A percentile compares a stretch with the other conserved stretches of the same genome.
Conservation (phyloP, 2,888 invertebrate species). For the Ochropleura plecta region DNA sequence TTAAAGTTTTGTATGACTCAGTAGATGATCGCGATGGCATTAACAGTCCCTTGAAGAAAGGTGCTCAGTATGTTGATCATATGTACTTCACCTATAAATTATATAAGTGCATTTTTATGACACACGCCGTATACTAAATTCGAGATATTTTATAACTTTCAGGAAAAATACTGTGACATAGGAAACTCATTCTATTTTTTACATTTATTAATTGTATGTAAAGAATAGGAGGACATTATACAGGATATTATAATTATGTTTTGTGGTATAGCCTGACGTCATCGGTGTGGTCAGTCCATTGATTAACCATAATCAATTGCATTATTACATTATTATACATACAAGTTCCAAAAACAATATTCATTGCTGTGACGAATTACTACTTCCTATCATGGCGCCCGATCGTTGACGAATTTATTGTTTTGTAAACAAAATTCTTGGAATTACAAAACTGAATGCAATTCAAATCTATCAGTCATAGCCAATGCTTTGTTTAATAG, state of each 20-base stretch:
- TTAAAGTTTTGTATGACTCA: background rate
- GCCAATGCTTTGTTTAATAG: conserved; percentile 25
- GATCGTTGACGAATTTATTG: conserved; percentile 13
- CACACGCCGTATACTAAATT: background rate
- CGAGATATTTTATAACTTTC: background rate
- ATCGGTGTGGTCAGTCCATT: conserved; percentile 13
- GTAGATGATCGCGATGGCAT: background rate
- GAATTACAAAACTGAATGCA: conserved; percentile 15
- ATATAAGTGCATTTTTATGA: background rate
- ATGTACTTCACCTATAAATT: background rate
- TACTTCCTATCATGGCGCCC: background rate
- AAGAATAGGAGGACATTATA: background rate
- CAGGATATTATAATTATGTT: background rate
- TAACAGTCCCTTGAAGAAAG: background rate
- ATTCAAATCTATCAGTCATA: conserved; percentile 7
- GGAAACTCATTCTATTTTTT: background rate
- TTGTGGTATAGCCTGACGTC: conserved; percentile 8
- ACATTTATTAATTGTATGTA: background rate
- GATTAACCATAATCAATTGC: background rate
- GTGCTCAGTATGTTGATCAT: too few species aligned
- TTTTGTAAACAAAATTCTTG: conserved; percentile 47
- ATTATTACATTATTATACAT: background rate
- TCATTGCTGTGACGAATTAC: conserved; percentile 11
- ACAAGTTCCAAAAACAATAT: conserved; percentile 12
- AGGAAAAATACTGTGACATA: background rate